These are phyloP conservation scores for Stictocephala bisonia DNA, from an alignment of 2,888 invertebrate genomes.

Conservation along the genomic window DNA sequence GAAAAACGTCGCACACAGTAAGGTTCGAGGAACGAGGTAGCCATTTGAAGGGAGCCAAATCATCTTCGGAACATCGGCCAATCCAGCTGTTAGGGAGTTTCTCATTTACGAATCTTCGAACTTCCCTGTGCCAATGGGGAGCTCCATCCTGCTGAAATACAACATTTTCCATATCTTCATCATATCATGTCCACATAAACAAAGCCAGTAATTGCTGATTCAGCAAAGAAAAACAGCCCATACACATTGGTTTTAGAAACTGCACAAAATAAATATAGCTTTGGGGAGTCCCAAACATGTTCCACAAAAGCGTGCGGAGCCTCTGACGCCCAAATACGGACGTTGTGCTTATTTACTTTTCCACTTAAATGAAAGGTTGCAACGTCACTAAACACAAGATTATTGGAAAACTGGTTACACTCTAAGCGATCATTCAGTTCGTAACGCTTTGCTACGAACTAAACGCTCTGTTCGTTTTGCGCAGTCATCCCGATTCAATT, in stretches of 20 bases:
- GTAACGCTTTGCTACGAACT: too few relatives aligned
- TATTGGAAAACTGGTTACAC: constrained; percentile 8
- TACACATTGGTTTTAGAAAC: constrained; percentile 5
- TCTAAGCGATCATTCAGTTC: constrained; percentile 1
- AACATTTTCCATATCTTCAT: not conserved
- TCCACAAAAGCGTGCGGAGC: not conserved
- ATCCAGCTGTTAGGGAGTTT: constrained; percentile 11
- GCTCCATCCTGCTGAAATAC: constrained; percentile 21
- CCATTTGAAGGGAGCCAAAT: too few relatives aligned
- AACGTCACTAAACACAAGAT: constrained; percentile 9
- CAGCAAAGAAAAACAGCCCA: constrained; percentile 12
- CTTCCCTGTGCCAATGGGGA: constrained; percentile 19
- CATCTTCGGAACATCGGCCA: not conserved
- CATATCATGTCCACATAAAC: constrained; percentile 8
- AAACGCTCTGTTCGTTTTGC: not conserved
- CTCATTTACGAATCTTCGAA: constrained; percentile 21
- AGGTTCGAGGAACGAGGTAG: constrained; percentile 12
- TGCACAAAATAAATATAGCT: not conserved
- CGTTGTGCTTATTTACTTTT: not conserved
- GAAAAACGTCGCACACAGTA: not conserved
- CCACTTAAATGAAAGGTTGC: constrained; percentile 8
- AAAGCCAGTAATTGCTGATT: not conserved
- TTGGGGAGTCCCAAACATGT: constrained; percentile 1
- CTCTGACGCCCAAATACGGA: constrained; percentile 10
- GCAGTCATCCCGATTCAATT: too few relatives aligned